Evolutionary conservation across 2,797 vertebrate genomes (phyloP), one percentile per base, ranked within the genome.

Genomic region (Chelidonichthys spinosus): DNA sequence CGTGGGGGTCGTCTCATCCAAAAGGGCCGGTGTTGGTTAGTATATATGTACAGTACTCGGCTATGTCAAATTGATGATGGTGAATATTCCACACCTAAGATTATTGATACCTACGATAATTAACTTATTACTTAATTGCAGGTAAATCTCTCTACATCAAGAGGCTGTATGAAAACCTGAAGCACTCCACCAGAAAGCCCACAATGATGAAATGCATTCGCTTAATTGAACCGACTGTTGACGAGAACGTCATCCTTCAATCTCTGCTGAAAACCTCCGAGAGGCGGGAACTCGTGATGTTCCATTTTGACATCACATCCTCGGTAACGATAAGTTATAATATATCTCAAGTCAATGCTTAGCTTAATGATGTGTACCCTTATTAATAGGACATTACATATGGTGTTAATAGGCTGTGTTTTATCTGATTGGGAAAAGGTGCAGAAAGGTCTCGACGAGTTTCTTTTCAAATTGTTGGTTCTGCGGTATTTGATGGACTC

Each of bases 91-190:
- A 5, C 17, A 39, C 10, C 6, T 40, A 14, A 35, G 5, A 36
- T 25, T 42, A 7, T 75, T 62, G 2, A 52, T 63, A 74, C 3
- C 5, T 71, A 15, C 9, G 4, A 44, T 62, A 49, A 71, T 76
- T 0, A 69, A 7, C 0, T 35, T 7, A 70, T 40, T 73, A 9
- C 35, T 39, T 50, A 14, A 77, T 40, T 85, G 18, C 83, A 99
- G 98, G 98, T 42, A 99, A 98, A 90, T 99, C 98, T 11, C 96
- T 99, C 2, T 98, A 96, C 17, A 94, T 98, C 73, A 95, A 90
- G 74, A 96, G 96, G 65, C 79, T 98, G 13, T 93, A 95, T 61
- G 80, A 94, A 76, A 94, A 91, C 43, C 89, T 99, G 69, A 85
- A 92, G 50, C 60, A 0, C 8, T 85, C 82, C 53, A 86, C 90